A percentile compares a stretch with the other conserved stretches of the same genome.
phyloP scores from a whole-genome alignment of 92 coral and sea anemone species.

The Porites cylindrica region DNA sequence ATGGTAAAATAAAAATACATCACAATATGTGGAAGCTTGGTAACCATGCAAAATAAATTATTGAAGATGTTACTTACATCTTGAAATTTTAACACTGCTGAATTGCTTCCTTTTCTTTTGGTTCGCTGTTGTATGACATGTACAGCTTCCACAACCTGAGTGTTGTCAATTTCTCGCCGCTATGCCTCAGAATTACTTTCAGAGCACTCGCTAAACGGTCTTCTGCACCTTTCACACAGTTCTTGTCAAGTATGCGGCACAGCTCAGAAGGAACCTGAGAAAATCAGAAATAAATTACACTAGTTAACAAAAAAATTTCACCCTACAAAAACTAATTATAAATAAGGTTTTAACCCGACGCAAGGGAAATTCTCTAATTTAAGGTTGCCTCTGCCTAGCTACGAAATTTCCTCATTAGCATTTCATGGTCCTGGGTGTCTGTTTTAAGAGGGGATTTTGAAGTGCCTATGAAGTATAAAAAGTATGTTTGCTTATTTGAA shows the following conservation, averaged over 20 bases:
- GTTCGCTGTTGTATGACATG: constrained; percentile 39
- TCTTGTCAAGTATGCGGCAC: constrained; percentile 11
- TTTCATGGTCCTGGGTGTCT: too few species aligned
- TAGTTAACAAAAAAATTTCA: background rate
- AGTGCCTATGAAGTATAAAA: too few species aligned
- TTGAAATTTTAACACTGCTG: constrained; percentile 25
- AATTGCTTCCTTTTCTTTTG: constrained; percentile 15
- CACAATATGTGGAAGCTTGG: background rate
- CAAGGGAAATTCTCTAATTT: constrained; percentile 3
- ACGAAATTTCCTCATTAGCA: background rate
- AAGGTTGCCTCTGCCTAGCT: constrained; percentile 20
- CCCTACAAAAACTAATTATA: background rate
- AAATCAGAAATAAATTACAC: background rate
- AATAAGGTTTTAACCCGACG: too few species aligned
- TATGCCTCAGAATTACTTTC: background rate
- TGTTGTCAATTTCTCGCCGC: background rate
- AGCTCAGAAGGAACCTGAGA: constrained; percentile 31
- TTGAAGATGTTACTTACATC: constrained; percentile 28
- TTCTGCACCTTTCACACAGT: background rate
- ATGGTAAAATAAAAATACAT: background rate
- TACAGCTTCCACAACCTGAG: constrained; percentile 26
- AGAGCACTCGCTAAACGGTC: constrained; percentile 6
- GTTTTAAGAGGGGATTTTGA: too few species aligned
- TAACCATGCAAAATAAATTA: background rate
- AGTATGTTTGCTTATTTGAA: too few species aligned